Evolutionary conservation across 2,888 invertebrate genomes (phyloP).

Genomic region (Galeruca laticollis): DNA sequence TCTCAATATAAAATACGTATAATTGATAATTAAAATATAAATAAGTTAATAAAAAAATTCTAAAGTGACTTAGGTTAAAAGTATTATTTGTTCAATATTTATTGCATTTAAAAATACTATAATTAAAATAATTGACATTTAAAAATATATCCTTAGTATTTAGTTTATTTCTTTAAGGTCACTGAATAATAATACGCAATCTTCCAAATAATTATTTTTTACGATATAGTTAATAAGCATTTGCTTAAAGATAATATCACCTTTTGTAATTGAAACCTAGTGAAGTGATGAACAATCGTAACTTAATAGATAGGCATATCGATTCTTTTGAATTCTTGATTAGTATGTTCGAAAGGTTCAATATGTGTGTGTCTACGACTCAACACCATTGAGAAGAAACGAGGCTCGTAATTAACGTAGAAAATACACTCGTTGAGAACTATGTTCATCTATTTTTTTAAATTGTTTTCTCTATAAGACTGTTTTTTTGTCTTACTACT

Average conservation of each 20-base stretch:
- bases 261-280: constrained; percentile 2
- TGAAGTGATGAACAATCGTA: constrained; percentile 5
- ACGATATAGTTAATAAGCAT: constrained; percentile 7
- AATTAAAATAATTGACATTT: constrained; percentile 9
- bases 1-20: no score
- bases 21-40: no score
- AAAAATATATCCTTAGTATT: not conserved
- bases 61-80: no score
- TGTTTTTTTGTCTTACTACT: not conserved
- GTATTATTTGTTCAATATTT: no score
- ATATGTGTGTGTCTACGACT: not conserved
- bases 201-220: constrained; percentile 11
- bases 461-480: not conserved
- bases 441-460: not conserved
- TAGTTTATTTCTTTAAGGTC: constrained; percentile 3
- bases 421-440: not conserved
- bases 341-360: not conserved
- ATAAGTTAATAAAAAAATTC: no score
- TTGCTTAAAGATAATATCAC: constrained; percentile 1
- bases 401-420: not conserved
- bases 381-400: not conserved
- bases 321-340: constrained; percentile 5
- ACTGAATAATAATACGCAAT: not conserved
- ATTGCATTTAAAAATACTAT: not conserved
- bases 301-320: constrained; percentile 2